Evolutionary conservation across 1,140 invertebrate species (phyloP).

Genomic region (Zaprionus vittiger): DNA sequence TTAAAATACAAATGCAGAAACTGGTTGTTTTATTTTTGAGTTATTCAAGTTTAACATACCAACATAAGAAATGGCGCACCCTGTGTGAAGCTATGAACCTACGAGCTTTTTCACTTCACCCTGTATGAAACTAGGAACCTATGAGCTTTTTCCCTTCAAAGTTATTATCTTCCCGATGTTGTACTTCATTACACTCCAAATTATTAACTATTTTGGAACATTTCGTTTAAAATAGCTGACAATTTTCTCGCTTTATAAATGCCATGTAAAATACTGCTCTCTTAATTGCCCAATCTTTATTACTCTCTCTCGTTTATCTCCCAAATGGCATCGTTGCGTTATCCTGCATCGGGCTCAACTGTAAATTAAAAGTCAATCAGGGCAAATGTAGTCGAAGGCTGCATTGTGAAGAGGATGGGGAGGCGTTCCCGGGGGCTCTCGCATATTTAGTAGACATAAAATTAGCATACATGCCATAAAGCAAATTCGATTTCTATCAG

Average conservation of each 20-base stretch:
- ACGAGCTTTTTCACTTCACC: too few species aligned
- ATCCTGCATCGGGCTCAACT: slow-evolving; percentile 36
- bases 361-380: slow-evolving; percentile 71
- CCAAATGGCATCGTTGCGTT: neutral
- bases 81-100: too few species aligned
- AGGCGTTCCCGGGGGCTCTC: neutral
- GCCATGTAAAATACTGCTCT: neutral
- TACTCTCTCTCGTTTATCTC: neutral
- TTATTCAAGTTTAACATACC: too few species aligned
- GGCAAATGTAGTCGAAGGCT: slow-evolving; percentile 44
- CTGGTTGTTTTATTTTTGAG: too few species aligned
- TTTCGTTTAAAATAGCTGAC: neutral
- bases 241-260: neutral
- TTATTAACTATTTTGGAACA: neutral
- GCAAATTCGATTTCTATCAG: slow-evolving; percentile 83
- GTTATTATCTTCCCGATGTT: too few species aligned
- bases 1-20: too few species aligned
- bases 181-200: too few species aligned
- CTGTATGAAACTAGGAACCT: too few species aligned
- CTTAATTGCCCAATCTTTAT: neutral
- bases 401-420: slow-evolving; percentile 2
- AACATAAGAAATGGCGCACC: too few species aligned
- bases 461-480: slow-evolving; percentile 83
- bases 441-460: slow-evolving; percentile 60
- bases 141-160: too few species aligned